These are phyloP conservation scores for Pelodiscus sinensis DNA, from an alignment of 2,113 vertebrate genomes.

Conservation along the genomic window DNA sequence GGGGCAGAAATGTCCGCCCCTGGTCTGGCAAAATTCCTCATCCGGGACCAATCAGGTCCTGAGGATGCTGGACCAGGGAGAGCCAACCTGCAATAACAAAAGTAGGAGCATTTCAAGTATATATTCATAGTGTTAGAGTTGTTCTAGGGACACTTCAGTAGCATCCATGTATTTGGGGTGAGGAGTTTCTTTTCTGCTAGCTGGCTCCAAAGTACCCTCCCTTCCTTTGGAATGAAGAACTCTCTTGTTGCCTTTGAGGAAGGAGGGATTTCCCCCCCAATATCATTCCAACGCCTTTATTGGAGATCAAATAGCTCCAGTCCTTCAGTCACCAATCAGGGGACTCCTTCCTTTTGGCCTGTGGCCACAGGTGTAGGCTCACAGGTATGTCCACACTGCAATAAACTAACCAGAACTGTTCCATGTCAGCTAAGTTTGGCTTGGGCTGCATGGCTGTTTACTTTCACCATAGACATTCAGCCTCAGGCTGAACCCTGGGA, in stretches of 20 bases:
- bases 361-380: not conserved
- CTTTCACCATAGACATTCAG: not conserved
- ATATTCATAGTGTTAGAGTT: not conserved
- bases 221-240: not conserved
- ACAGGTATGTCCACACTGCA: not conserved
- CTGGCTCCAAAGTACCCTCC: accelerated
- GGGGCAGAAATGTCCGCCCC: no score
- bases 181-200: not conserved
- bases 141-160: not conserved
- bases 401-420: not conserved
- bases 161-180: not conserved
- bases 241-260: not conserved
- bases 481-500: not conserved
- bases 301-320: not conserved
- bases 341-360: not conserved
- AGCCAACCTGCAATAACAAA: not conserved
- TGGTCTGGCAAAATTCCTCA: no score
- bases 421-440: not conserved
- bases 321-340: not conserved
- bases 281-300: not conserved
- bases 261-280: not conserved
- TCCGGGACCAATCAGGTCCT: no score
- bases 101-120: slow-evolving; percentile 5
- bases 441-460: not conserved
- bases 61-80: no score